These are phyloP conservation scores for Oenanthe oenanthe DNA, from an alignment of 2,113 vertebrate species.

Conservation along the genomic window DNA sequence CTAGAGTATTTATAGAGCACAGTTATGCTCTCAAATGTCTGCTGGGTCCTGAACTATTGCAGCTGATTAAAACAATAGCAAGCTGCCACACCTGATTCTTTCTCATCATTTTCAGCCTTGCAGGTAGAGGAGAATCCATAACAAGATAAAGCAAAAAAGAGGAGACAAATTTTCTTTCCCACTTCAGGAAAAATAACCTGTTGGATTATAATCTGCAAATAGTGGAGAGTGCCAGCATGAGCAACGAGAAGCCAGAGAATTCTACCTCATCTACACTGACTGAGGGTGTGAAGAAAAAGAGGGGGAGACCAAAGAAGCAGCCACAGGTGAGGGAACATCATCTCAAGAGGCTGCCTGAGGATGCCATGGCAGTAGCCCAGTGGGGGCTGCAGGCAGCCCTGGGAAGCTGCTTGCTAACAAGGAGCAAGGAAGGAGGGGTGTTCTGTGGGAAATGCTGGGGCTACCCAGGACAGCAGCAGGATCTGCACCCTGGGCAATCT, in stretches of 20 bases:
- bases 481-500: neutral
- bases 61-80: neutral
- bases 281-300: slow-evolving; percentile 48
- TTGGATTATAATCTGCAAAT: neutral
- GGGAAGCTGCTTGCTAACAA: neutral
- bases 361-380: neutral
- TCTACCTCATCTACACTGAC: neutral
- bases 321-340: slow-evolving; percentile 33
- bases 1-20: neutral
- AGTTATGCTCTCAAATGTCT: neutral
- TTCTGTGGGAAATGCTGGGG: neutral
- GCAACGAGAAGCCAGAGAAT: neutral
- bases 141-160: neutral
- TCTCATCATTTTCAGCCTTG: neutral
- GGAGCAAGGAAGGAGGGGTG: neutral
- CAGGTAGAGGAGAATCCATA: neutral
- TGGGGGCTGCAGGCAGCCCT: neutral
- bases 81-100: neutral
- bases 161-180: neutral
- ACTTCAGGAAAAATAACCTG: neutral
- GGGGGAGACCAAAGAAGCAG: slow-evolving; percentile 67
- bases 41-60: neutral
- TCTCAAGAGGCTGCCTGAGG: neutral
- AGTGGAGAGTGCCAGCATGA: slow-evolving; percentile 16
- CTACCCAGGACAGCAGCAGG: neutral